These are phyloP conservation scores for Apogon talboti DNA, from an alignment of 2,797 vertebrate genomes.

Conservation along the genomic window DNA sequence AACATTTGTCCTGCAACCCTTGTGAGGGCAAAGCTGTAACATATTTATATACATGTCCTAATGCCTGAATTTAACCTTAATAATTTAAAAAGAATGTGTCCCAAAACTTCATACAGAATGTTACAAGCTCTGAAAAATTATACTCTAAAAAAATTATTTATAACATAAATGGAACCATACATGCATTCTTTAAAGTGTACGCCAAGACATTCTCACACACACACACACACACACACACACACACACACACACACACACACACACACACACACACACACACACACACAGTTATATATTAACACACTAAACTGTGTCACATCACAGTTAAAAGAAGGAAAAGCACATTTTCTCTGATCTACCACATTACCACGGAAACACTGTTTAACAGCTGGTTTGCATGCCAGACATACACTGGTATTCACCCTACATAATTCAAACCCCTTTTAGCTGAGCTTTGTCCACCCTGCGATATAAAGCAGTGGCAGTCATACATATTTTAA, in stretches of 20 bases:
- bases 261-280: too few species aligned
- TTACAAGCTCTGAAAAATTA: conserved; percentile 40
- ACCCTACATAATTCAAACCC: conserved; percentile 72
- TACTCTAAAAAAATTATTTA: too few species aligned
- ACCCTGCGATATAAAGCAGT: conserved; percentile 65
- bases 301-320: conserved; percentile 47
- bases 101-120: too few species aligned
- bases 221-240: too few species aligned
- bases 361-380: conserved; percentile 78
- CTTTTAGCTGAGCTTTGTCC: conserved; percentile 71
- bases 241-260: too few species aligned
- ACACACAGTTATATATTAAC: too few species aligned
- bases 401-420: conserved; percentile 50
- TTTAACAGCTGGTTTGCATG: conserved; percentile 79
- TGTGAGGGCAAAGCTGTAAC: too few species aligned
- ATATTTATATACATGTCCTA: too few species aligned
- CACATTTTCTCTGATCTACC: conserved; percentile 42
- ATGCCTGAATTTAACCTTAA: too few species aligned
- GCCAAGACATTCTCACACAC: neutral
- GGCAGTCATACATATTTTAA: conserved; percentile 71
- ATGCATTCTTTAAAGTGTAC: neutral
- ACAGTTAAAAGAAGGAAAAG: conserved; percentile 39
- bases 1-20: too few species aligned
- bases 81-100: too few species aligned
- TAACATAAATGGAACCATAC: conserved; percentile 26